Evolutionary conservation across 2,888 invertebrate species (phyloP).

Genomic region (Drosophila kuntzei): DNA sequence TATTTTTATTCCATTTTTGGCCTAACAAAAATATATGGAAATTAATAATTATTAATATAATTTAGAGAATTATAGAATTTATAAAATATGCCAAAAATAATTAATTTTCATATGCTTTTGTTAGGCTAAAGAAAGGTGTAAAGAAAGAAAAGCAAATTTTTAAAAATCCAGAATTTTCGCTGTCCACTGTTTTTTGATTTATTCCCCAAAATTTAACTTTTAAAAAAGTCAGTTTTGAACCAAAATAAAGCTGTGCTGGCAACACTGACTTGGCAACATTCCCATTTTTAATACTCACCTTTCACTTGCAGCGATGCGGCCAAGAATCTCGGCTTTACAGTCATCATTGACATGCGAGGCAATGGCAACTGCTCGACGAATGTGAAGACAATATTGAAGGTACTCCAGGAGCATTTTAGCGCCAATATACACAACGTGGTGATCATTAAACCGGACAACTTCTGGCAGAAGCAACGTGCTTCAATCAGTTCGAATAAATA

Average conservation of each 20-base stretch:
- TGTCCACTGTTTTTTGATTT: not conserved
- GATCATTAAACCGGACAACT: conserved; percentile 99
- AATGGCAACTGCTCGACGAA: conserved; percentile 93
- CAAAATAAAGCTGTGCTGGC: not conserved
- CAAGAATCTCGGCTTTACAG: conserved; percentile 94
- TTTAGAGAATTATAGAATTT: too few species aligned
- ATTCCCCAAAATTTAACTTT: not conserved
- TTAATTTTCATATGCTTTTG: too few species aligned
- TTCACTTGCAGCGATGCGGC: conserved; percentile 84
- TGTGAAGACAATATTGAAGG: conserved; percentile 98
- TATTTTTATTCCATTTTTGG: too few species aligned
- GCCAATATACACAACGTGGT: conserved; percentile 96
- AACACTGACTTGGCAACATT: conserved; percentile 5
- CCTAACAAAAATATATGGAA: too few species aligned
- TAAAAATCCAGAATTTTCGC: too few species aligned
- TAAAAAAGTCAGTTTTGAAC: not conserved
- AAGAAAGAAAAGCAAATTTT: too few species aligned
- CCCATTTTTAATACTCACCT: conserved; percentile 43
- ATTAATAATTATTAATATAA: too few species aligned
- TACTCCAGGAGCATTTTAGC: conserved; percentile 97
- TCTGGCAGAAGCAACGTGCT: conserved; percentile 99
- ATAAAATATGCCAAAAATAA: too few species aligned
- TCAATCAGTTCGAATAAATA: conserved; percentile 99
- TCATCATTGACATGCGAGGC: conserved; percentile 99
- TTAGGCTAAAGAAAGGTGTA: too few species aligned